phyloP scores from a whole-genome alignment of 2,797 vertebrate species.

The Malurus splendens region DNA sequence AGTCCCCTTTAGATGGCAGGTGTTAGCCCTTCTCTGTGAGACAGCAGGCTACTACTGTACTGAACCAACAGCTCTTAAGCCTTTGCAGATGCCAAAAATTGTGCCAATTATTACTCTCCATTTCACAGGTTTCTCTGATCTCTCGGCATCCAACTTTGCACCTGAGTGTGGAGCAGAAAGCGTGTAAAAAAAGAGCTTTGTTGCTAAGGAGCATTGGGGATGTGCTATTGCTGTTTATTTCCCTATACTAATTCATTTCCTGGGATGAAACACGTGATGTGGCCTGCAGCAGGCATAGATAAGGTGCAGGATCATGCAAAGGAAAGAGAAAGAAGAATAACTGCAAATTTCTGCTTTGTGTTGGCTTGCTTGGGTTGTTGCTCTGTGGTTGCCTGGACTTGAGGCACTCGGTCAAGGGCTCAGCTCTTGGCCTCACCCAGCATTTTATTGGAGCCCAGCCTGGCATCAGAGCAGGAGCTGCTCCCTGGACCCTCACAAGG shows the following conservation, averaged over 20 bases:
- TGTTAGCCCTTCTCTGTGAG: background rate
- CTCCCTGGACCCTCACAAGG: background rate
- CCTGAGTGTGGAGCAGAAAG: background rate
- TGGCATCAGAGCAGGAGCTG: background rate
- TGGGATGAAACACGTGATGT: background rate
- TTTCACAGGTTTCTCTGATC: slow-evolving; percentile 29
- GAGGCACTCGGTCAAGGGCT: fast-evolving
- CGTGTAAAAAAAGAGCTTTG: background rate
- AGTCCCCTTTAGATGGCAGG: background rate
- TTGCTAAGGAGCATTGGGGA: slow-evolving; percentile 2
- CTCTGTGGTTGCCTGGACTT: background rate
- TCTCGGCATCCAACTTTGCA: background rate
- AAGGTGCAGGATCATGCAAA: background rate
- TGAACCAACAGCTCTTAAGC: background rate
- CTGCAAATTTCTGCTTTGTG: background rate
- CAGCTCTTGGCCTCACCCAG: background rate
- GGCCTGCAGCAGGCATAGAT: background rate
- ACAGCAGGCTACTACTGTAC: background rate
- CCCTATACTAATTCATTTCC: background rate
- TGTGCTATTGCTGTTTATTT: background rate
- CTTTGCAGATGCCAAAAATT: slow-evolving; percentile 1
- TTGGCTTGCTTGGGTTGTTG: background rate
- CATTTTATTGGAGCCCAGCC: background rate
- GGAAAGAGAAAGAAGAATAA: background rate
- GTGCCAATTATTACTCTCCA: slow-evolving; percentile 4